A percentile compares a stretch with the other conserved stretches of the same genome.
phyloP scores from a whole-genome alignment of 2,888 invertebrate genomes.

The Horisme vitalbata region DNA sequence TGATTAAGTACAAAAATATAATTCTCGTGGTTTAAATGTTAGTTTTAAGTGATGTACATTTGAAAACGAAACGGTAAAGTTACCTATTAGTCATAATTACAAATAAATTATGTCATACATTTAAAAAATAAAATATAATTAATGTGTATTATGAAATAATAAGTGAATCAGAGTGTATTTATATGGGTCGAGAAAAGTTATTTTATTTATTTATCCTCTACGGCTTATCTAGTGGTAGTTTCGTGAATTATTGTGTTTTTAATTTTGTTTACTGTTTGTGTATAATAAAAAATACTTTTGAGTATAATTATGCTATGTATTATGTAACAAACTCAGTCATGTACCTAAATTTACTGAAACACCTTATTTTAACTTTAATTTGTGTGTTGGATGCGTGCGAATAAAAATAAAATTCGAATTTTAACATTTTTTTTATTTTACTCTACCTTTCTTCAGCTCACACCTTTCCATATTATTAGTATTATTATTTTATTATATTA shows the following conservation, averaged over 20 bases:
- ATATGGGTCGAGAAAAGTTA: slow-evolving; percentile 48
- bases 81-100: slow-evolving; percentile 64
- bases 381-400: slow-evolving; percentile 43
- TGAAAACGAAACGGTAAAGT: slow-evolving; percentile 62
- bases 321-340: slow-evolving; percentile 8
- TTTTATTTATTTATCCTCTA: slow-evolving; percentile 38
- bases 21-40: slow-evolving; percentile 27
- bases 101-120: slow-evolving; percentile 5
- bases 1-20: slow-evolving; percentile 70
- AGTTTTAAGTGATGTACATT: slow-evolving; percentile 47
- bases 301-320: no score
- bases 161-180: slow-evolving; percentile 66
- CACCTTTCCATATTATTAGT: no score
- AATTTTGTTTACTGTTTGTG: slow-evolving; percentile 12
- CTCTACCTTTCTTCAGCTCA: no score
- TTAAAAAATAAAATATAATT: slow-evolving; percentile 17
- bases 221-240: slow-evolving; percentile 10
- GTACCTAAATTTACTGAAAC: slow-evolving; percentile 11
- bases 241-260: slow-evolving; percentile 8
- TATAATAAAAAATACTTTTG: slow-evolving; percentile 20
- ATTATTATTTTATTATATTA: no score
- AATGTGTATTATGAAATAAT: slow-evolving; percentile 24
- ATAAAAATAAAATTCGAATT: slow-evolving; percentile 39
- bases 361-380: slow-evolving; percentile 29
- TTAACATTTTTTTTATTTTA: slow-evolving; percentile 17